These are phyloP conservation scores for Magallana angulata DNA, from an alignment of 1,140 invertebrate genomes.

Conservation along the genomic window DNA sequence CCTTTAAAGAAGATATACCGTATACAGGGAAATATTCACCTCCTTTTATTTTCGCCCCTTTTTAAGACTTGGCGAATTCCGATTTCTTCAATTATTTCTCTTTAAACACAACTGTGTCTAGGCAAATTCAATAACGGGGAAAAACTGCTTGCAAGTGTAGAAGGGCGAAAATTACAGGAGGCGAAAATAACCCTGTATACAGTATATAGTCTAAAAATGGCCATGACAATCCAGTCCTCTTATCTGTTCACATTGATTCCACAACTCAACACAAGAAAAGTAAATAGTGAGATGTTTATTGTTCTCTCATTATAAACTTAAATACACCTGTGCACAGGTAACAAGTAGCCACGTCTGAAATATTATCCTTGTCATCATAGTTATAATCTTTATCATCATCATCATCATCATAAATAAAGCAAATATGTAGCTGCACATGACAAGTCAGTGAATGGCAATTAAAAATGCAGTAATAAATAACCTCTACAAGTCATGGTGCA, in stretches of 20 bases:
- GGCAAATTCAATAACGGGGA: no score
- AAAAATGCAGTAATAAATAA: slow-evolving; percentile 7
- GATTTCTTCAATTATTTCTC: no score
- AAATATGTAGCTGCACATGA: slow-evolving; percentile 26
- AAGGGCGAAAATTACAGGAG: no score
- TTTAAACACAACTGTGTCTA: no score
- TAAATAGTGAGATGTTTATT: slow-evolving; percentile 29
- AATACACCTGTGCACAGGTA: slow-evolving; percentile 14
- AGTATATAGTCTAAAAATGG: background rate
- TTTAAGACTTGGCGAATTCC: no score
- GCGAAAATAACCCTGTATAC: background rate
- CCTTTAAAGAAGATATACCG: no score
- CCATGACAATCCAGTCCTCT: no score
- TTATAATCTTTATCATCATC: no score
- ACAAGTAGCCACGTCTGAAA: background rate
- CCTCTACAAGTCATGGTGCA: background rate
- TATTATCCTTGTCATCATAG: background rate
- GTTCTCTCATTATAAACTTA: background rate
- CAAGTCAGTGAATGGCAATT: background rate
- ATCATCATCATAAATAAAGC: slow-evolving; percentile 22
- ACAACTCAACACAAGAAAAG: background rate
- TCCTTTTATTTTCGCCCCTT: no score
- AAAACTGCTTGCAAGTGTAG: no score
- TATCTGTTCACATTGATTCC: background rate
- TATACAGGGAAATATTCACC: background rate